Evolutionary conservation across 2,888 invertebrate genomes (phyloP).

Genomic region (Trachelus stipa): DNA sequence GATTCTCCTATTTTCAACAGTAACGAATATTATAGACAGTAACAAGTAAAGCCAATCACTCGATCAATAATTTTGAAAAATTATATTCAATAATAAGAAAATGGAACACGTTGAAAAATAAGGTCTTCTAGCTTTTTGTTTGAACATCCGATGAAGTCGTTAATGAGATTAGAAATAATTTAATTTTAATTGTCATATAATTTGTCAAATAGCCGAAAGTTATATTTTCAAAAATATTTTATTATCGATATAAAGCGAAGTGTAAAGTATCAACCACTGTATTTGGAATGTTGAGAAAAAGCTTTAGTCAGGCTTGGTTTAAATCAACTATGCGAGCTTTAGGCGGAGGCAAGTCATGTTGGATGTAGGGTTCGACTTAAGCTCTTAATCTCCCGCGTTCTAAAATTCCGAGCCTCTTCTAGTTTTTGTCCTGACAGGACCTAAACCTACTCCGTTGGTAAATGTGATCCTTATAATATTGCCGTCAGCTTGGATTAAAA

Average conservation of each 20-base stretch:
- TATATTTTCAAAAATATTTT: too few relatives aligned
- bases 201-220: too few relatives aligned
- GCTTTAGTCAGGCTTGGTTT: background rate
- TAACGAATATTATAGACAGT: background rate
- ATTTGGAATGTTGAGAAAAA: background rate
- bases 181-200: too few relatives aligned
- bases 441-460: slow-evolving; percentile 40
- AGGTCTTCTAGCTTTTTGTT: background rate
- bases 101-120: background rate
- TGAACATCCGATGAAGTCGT: too few relatives aligned
- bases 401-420: slow-evolving; percentile 53
- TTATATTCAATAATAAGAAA: background rate
- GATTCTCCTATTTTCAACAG: too few relatives aligned
- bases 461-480: slow-evolving; percentile 48
- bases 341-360: background rate
- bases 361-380: background rate
- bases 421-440: slow-evolving; percentile 55
- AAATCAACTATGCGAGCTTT: background rate
- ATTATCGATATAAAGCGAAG: too few relatives aligned
- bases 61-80: background rate
- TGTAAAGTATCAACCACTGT: too few relatives aligned
- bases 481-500: slow-evolving; percentile 47
- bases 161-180: too few relatives aligned
- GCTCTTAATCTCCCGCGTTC: slow-evolving; percentile 45
- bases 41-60: background rate